Base-by-base conservation (phyloP, 2,797 vertebrate species). In the Pangasius larnaudii region DNA sequence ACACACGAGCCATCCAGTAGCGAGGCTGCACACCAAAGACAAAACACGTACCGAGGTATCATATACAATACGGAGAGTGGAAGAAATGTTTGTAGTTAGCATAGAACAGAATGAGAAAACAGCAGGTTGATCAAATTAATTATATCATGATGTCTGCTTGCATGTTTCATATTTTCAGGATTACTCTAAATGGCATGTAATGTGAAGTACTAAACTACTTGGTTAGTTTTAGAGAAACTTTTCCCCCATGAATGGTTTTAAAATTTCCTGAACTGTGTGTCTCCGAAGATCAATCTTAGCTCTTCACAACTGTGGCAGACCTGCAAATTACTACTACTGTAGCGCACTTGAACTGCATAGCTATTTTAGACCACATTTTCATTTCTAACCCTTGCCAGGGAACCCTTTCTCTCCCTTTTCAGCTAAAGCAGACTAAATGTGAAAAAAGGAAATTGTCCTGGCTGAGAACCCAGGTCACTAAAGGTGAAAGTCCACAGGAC, bases 21-120 rank as follows among this genome's bases (percentile, higher is more conserved):
- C 3, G 91, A 91, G 94, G 96, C 96, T 2, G 97, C 97, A 93
- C 96, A 98, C 91, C 98, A 98, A 49, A 96, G 98, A 89, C 95
- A 98, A 85, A 98, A 98, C 94, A 98, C 98, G 46, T 99, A 98
- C 93, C 95, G 97, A 88, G 98, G 98, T 99, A 94, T 94, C 13
- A 2, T 14, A 5, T 27, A 51, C 58, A 27, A 46, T 4, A 22
- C 6, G 6, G 19, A 59, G 53, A 36, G 6, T 13, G 2, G n/a
- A 53, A 2, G 46, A 8, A 16, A n/a, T n/a, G 5, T 30, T 46
- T 14, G 72, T 75, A 0, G 2, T 14, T 30, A 67, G 63, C 13
- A 5, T 72, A 30, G 74, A 30, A 30, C 27, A 30, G 27, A 30
- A 77, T 77, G 24, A 75, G n/a, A 79, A 56, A 5, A 58, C n/a